These are phyloP conservation scores for Dinoponera quadriceps DNA, from an alignment of 1,140 invertebrate species.

Conservation along the genomic window DNA sequence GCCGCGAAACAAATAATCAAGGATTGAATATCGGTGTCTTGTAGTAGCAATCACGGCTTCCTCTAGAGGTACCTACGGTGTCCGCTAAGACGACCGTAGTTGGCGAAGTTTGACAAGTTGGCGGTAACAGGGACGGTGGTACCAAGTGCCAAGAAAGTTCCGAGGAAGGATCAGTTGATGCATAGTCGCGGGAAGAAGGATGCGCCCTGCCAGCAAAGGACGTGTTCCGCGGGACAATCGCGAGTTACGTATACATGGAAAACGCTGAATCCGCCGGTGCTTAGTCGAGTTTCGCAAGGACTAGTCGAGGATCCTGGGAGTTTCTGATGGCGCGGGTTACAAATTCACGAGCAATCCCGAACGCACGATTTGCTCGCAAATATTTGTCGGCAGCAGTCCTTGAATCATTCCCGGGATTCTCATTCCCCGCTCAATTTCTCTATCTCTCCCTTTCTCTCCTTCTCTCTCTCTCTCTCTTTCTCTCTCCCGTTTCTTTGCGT, in stretches of 20 bases:
- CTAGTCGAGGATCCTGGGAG: constrained; percentile 10
- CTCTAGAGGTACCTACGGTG: constrained; percentile 44
- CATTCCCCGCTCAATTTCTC: constrained; percentile 2
- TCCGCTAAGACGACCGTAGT: constrained; percentile 63
- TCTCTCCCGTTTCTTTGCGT: constrained; percentile 18
- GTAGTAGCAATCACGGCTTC: constrained; percentile 57
- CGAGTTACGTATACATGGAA: constrained; percentile 62
- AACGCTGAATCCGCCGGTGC: constrained; percentile 62
- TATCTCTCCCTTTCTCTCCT: not conserved
- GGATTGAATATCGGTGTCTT: constrained; percentile 67
- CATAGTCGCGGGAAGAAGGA: constrained; percentile 70
- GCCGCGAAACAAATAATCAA: constrained; percentile 57
- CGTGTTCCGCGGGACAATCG: constrained; percentile 65
- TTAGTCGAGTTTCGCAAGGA: constrained; percentile 62
- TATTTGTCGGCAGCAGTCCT: constrained; percentile 43
- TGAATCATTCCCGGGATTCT: constrained; percentile 27
- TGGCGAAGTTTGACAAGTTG: constrained; percentile 73
- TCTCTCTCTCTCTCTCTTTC: not conserved
- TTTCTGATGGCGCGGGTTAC: constrained; percentile 56
- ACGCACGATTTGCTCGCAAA: constrained; percentile 64
- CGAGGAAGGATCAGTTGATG: constrained; percentile 71
- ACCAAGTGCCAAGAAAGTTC: constrained; percentile 74
- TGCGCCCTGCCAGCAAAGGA: constrained; percentile 62
- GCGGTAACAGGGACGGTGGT: constrained; percentile 67
- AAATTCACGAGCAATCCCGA: constrained; percentile 56